These are phyloP conservation scores for Lepidocyrtoides sp. DNA, from an alignment of 2,888 invertebrate species.

Conservation along the genomic window DNA sequence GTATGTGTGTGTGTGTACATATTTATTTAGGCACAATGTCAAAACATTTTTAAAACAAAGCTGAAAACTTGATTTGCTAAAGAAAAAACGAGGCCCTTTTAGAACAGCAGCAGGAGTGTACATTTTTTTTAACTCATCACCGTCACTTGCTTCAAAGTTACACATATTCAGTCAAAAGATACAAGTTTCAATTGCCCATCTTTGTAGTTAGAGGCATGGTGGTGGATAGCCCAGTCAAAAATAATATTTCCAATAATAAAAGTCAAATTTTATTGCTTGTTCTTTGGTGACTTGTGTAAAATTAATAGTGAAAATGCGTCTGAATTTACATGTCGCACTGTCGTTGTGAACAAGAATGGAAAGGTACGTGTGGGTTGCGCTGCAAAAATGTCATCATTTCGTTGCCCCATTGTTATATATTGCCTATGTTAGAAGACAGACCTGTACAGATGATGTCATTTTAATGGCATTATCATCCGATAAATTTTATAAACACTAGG, in stretches of 20 bases:
- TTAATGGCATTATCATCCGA: neutral
- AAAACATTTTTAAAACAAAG: neutral
- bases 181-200: too few relatives aligned
- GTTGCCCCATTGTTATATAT: slow-evolving; percentile 3
- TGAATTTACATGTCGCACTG: slow-evolving; percentile 12
- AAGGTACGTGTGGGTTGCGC: neutral
- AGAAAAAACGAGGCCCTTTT: slow-evolving; percentile 37
- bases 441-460: slow-evolving; percentile 20
- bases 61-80: slow-evolving; percentile 6
- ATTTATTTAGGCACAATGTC: neutral
- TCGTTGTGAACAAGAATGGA: slow-evolving; percentile 29
- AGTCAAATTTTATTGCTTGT: slow-evolving; percentile 52
- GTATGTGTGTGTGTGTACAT: neutral
- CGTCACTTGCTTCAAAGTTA: neutral
- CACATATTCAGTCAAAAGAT: too few relatives aligned
- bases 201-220: neutral
- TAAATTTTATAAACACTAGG: neutral
- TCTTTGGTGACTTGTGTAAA: slow-evolving; percentile 21
- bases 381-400: slow-evolving; percentile 10
- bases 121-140: neutral
- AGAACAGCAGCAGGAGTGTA: slow-evolving; percentile 2
- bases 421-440: neutral
- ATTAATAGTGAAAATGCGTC: slow-evolving; percentile 1
- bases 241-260: slow-evolving; percentile 48
- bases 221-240: neutral